Conservation (phyloP, 2,113 vertebrate genomes). For the Pongo abelii region DNA sequence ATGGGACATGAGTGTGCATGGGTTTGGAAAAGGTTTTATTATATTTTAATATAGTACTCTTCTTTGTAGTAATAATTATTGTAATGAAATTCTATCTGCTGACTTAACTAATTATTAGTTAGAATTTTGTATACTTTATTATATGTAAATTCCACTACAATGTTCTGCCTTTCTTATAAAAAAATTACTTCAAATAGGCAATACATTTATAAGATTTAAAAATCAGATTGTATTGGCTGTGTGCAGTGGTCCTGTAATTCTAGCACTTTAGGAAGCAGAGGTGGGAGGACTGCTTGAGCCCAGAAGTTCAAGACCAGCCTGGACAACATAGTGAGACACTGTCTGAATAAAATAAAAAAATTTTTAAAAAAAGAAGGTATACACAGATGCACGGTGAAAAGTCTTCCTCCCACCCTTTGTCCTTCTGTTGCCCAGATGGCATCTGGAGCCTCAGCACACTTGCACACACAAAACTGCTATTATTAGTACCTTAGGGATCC, state of each 20-base stretch:
- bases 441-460: background rate
- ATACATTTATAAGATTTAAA: background rate
- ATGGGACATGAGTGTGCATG: background rate
- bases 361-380: background rate
- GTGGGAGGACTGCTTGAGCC: too few species aligned
- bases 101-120: background rate
- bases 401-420: background rate
- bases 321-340: too few species aligned
- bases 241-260: too few species aligned
- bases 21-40: background rate
- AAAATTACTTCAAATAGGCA: slow-evolving; percentile 4
- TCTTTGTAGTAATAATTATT: background rate
- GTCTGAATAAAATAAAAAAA: too few species aligned
- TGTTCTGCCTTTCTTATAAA: slow-evolving; percentile 16
- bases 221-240: background rate
- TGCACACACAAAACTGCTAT: background rate
- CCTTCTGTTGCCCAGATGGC: background rate
- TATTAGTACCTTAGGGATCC: background rate
- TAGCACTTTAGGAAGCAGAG: too few species aligned
- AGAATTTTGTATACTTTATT: background rate
- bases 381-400: background rate
- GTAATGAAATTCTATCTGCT: background rate
- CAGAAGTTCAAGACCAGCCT: too few species aligned
- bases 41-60: background rate
- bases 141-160: background rate